A percentile compares a stretch with the other conserved stretches of the same genome.
Conservation (phyloP, 2,113 vertebrate species). For the Thamnophis sirtalis region DNA sequence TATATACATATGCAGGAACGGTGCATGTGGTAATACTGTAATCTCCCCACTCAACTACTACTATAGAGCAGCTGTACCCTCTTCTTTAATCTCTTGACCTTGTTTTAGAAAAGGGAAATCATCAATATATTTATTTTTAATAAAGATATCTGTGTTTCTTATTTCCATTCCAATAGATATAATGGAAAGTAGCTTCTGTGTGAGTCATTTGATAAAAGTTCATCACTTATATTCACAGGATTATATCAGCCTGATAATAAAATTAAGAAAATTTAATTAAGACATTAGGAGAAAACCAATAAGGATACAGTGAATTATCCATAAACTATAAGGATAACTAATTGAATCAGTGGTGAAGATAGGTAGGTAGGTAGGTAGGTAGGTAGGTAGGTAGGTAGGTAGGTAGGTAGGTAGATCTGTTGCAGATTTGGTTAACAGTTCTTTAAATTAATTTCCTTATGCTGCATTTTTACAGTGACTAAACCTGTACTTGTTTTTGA, state of each 20-base stretch:
- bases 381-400: too few relatives aligned
- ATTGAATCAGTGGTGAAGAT: slow-evolving; percentile 8
- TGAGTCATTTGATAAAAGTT: neutral
- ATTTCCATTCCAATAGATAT: neutral
- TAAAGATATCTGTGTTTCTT: neutral
- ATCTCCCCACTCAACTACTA: too few relatives aligned
- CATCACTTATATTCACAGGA: neutral
- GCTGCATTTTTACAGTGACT: neutral
- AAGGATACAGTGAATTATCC: neutral
- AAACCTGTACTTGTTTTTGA: neutral
- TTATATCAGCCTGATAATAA: neutral
- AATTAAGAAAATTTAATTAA: neutral
- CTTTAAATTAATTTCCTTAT: neutral
- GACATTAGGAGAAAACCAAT: neutral
- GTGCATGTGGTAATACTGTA: neutral
- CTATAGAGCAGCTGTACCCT: neutral
- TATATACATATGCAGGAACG: neutral
- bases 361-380: too few relatives aligned
- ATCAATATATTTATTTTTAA: neutral
- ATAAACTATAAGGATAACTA: neutral
- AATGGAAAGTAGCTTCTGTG: neutral
- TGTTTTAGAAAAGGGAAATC: neutral
- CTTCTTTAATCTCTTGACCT: neutral
- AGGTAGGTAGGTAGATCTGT: neutral
- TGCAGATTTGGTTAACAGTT: neutral